Evolutionary conservation across 1,140 invertebrate species (phyloP).

Genomic region (Ceratina japonica): DNA sequence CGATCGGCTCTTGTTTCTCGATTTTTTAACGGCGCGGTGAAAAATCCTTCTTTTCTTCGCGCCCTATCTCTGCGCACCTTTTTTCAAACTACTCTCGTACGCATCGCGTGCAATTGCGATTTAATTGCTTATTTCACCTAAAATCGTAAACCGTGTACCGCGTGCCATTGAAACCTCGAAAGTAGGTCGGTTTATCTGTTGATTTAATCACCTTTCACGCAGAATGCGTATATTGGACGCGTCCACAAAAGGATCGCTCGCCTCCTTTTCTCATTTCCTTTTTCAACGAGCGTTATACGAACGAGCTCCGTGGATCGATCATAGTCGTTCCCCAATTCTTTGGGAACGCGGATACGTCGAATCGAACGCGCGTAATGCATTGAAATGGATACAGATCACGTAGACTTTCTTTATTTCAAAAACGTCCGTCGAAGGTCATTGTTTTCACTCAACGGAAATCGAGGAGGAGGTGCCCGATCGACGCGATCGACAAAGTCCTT

Average conservation of each 20-base stretch:
- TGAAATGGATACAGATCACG: constrained; percentile 61
- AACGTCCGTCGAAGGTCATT: constrained; percentile 58
- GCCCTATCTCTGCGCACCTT: neutral
- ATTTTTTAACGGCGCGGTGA: neutral
- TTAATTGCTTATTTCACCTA: constrained; percentile 45
- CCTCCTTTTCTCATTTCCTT: neutral
- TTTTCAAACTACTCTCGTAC: neutral
- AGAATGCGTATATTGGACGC: neutral
- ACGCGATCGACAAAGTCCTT: constrained; percentile 23
- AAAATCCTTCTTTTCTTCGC: neutral
- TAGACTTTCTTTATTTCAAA: constrained; percentile 55
- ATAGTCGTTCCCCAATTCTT: neutral
- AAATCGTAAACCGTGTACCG: neutral
- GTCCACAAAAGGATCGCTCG: neutral
- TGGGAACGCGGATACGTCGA: constrained; percentile 3
- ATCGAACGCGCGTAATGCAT: constrained; percentile 54
- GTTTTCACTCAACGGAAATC: constrained; percentile 55
- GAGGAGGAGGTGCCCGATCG: constrained; percentile 12
- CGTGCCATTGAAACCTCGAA: constrained; percentile 34
- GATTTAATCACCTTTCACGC: constrained; percentile 35
- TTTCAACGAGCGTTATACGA: neutral
- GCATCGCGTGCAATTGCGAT: neutral
- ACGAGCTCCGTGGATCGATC: too few relatives aligned
- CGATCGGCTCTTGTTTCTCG: neutral
- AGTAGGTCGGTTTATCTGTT: constrained; percentile 29